Percentiles rank a stretch among this genome's conserved stretches.
These are phyloP conservation scores for Lithophane semibrunnea DNA, from an alignment of 2,888 invertebrate species.

Conservation along the genomic window DNA sequence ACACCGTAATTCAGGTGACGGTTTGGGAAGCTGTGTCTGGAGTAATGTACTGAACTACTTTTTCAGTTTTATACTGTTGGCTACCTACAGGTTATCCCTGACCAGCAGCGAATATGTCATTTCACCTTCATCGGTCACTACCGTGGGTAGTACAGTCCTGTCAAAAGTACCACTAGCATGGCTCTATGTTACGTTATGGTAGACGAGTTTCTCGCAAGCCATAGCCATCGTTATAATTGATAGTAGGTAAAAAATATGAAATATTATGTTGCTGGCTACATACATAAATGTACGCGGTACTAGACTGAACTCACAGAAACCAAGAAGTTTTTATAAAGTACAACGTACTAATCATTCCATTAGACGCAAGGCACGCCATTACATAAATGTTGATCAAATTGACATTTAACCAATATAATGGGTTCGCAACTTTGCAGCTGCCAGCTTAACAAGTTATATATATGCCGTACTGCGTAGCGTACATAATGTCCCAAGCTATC, in stretches of 20 bases:
- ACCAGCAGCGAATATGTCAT: not conserved
- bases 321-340: too few relatives aligned
- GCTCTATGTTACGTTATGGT: not conserved
- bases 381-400: slow-evolving; percentile 15
- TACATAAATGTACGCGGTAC: too few relatives aligned
- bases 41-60: not conserved
- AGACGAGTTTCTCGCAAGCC: not conserved
- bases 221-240: not conserved
- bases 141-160: not conserved
- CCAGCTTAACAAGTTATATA: slow-evolving; percentile 15
- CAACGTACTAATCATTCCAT: not conserved
- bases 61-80: not conserved
- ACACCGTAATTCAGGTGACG: not conserved
- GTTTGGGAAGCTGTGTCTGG: not conserved
- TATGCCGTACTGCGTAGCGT: not conserved
- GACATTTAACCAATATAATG: slow-evolving; percentile 18
- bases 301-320: too few relatives aligned
- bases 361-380: not conserved
- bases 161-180: not conserved
- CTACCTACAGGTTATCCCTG: not conserved
- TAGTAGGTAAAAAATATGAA: not conserved
- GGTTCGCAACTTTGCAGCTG: slow-evolving; percentile 30
- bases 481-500: not conserved
- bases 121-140: not conserved
- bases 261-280: too few relatives aligned